Evolutionary conservation across 2,888 invertebrate genomes (phyloP).

Genomic region (Stratiomys singularior): DNA sequence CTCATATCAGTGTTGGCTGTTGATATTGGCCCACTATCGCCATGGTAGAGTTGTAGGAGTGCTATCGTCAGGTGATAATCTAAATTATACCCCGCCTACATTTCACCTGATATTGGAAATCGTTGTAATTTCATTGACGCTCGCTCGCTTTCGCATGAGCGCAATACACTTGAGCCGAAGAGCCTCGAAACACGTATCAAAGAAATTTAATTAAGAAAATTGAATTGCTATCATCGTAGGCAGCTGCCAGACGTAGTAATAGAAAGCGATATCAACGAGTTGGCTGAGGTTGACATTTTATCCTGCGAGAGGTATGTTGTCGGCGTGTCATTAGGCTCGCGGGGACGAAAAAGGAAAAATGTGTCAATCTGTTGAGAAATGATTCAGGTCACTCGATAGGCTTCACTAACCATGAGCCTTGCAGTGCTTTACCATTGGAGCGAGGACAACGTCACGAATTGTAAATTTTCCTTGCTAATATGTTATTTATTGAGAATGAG

Average conservation of each 20-base stretch:
- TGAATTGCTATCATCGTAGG: conserved; percentile 1
- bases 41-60: not conserved
- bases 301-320: not conserved
- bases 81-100: conserved; percentile 9
- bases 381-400: not conserved
- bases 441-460: too few relatives aligned
- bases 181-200: conserved; percentile 1
- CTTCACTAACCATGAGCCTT: not conserved
- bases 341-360: not conserved
- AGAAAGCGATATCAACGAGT: not conserved
- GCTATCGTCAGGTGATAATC: conserved; percentile 1
- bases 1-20: not conserved
- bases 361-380: not conserved
- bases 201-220: conserved; percentile 27
- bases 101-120: conserved; percentile 16
- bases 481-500: too few relatives aligned
- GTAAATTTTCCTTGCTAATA: too few relatives aligned
- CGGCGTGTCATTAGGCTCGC: not conserved
- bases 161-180: not conserved
- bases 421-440: too few relatives aligned
- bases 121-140: not conserved
- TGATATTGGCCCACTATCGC: not conserved
- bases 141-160: not conserved
- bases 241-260: not conserved
- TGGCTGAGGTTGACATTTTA: conserved; percentile 24